These are phyloP conservation scores for Heterocephalus glaber DNA, from an alignment of 2,113 vertebrate species.

Conservation along the genomic window DNA sequence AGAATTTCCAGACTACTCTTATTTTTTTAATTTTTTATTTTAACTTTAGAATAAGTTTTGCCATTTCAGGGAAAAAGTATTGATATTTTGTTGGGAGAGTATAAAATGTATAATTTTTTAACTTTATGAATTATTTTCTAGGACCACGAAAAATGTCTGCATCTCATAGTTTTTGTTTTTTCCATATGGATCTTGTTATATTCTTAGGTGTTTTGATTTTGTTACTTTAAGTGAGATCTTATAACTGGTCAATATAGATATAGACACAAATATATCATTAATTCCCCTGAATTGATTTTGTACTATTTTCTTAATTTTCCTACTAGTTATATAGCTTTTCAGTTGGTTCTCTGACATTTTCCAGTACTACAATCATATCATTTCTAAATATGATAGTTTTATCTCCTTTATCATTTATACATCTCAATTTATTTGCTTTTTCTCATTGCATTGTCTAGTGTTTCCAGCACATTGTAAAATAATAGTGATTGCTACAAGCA, in stretches of 20 bases:
- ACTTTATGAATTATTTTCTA: background rate
- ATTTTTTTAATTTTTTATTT: background rate
- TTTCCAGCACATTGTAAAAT: background rate
- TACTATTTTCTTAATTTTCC: background rate
- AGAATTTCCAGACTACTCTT: no score
- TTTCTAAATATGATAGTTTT: background rate
- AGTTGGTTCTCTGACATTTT: background rate
- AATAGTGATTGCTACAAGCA: background rate
- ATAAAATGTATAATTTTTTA: background rate
- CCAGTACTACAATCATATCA: background rate
- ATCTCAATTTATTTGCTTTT: slow-evolving; percentile 11
- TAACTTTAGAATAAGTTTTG: background rate
- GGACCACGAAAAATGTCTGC: background rate
- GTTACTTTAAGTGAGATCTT: background rate
- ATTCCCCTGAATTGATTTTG: background rate
- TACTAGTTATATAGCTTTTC: background rate
- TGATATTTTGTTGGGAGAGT: background rate
- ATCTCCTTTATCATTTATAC: background rate
- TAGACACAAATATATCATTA: background rate
- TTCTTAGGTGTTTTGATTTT: background rate
- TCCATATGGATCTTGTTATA: background rate
- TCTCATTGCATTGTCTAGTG: background rate
- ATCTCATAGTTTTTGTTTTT: background rate
- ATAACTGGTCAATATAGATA: background rate
- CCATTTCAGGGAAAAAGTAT: background rate